Conservation (phyloP, 2,113 vertebrate genomes). For the Aphyosemion australe region DNA sequence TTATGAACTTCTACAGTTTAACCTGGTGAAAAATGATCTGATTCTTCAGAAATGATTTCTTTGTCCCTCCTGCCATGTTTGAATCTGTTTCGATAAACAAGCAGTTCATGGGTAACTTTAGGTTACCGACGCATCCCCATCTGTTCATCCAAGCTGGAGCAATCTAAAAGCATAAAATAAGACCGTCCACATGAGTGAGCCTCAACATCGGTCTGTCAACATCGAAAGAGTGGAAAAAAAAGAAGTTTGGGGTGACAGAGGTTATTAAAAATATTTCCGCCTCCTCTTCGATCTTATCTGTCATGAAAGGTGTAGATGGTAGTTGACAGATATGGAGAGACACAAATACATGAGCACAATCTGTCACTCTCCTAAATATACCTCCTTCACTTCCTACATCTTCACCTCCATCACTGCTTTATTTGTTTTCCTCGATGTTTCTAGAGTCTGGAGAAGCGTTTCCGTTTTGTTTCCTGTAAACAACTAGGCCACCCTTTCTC, state of each 20-base stretch:
- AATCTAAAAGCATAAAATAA: not conserved
- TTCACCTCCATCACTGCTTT: not conserved
- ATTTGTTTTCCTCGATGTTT: not conserved
- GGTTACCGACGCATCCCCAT: too few species aligned
- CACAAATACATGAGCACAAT: slow-evolving; percentile 49
- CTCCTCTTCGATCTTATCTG: slow-evolving; percentile 45
- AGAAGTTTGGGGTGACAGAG: slow-evolving; percentile 19
- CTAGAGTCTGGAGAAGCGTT: not conserved
- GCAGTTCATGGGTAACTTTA: too few species aligned
- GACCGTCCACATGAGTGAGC: not conserved
- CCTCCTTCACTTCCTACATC: slow-evolving; percentile 24
- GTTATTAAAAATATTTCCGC: slow-evolving; percentile 29
- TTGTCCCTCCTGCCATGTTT: too few species aligned
- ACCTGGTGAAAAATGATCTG: too few species aligned
- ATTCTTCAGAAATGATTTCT: too few species aligned
- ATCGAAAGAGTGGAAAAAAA: slow-evolving; percentile 23
- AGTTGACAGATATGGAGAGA: slow-evolving; percentile 28
- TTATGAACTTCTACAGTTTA: too few species aligned
- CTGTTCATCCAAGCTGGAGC: too few species aligned
- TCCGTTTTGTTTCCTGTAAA: not conserved
- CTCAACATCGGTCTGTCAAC: not conserved
- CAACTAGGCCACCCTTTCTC: not conserved
- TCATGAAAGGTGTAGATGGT: slow-evolving; percentile 54
- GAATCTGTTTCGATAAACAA: too few species aligned
- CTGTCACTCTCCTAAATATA: slow-evolving; percentile 60